Evolutionary conservation across 2,113 vertebrate genomes (phyloP), one percentile per base, ranked within the genome.

Genomic region (Microcebus ravelobensis): DNA sequence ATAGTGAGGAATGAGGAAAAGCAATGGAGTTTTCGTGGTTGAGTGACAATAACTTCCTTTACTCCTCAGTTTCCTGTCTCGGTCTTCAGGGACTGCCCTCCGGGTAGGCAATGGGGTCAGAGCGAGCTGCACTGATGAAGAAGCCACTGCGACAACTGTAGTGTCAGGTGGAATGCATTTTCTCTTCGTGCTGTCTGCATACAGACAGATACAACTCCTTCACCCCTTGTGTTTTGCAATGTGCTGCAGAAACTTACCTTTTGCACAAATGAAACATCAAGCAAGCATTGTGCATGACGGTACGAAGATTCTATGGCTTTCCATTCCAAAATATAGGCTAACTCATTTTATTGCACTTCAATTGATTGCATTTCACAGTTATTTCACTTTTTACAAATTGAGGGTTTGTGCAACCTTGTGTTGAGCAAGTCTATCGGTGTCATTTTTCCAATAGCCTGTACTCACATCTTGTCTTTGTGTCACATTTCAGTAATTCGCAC

Each of bases 211-310:
- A 42, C 12, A 31, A 11, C 79, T 39, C 29, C n/a, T 17, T 82
- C 23, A 31, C 0, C 1, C 2, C 23, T 29, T 1, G 1, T 34
- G 42, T 10, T 55, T 15, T 55, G n/a, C 14, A 18, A 11, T 18
- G 25, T 70, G 42, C 21, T 39, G 36, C 13, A 71, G 36, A 21
- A 55, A 48, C 20, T 87, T 65, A 31, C 13, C 11, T 48, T 85
- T 80, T 34, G 39, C 50, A 68, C 42, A 70, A 42, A 15, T 3
- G 5, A 61, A 76, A 81, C 61, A 82, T 63, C 3, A 70, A 82
- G 18, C 20, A 34, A n/a, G 48, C 31, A 18, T 23, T 71, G 67
- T 63, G 11, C 52, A 39, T 13, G 14, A 20, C 31, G 52, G 59
- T 50, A 57, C 18, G 36, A 83, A 93, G 29, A 63, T 57, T 63